These are phyloP conservation scores for Tenodera sinensis DNA, from an alignment of 2,888 invertebrate species.

Conservation along the genomic window DNA sequence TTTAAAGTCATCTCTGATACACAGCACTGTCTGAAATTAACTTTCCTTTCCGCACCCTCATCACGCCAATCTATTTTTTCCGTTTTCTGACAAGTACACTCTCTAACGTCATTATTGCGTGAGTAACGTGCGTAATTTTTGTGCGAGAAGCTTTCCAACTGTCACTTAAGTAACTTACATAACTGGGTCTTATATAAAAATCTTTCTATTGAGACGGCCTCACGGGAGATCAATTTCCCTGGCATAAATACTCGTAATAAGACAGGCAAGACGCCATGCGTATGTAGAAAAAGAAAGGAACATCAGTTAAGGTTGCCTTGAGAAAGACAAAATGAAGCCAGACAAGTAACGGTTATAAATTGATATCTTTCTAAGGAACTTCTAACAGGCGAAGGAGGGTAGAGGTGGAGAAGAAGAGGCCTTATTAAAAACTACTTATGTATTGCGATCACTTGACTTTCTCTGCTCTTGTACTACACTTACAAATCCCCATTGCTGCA, in stretches of 20 bases:
- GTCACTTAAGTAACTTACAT: not conserved
- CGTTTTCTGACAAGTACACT: not conserved
- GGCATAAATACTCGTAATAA: not conserved
- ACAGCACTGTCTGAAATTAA: not conserved
- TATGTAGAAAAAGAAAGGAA: not conserved
- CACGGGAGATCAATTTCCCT: not conserved
- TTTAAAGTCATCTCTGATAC: not conserved
- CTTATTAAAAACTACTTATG: too few species aligned
- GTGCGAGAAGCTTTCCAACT: not conserved
- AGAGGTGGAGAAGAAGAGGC: not conserved
- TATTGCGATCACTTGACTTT: too few species aligned
- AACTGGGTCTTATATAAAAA: not conserved
- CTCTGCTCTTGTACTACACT: too few species aligned
- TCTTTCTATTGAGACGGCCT: not conserved
- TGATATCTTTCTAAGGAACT: not conserved
- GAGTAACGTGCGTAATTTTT: not conserved
- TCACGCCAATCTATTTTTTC: not conserved
- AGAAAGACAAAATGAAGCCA: not conserved
- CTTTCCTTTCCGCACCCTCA: not conserved
- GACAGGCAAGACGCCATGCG: not conserved
- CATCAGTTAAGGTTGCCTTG: not conserved
- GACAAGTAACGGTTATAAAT: not conserved
- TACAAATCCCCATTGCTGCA: too few species aligned
- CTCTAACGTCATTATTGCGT: not conserved
- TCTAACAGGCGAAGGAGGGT: not conserved